Percentiles rank a stretch among this genome's conserved stretches.
phyloP scores from a whole-genome alignment of 2,797 vertebrate genomes.

The Lagodon rhomboides region DNA sequence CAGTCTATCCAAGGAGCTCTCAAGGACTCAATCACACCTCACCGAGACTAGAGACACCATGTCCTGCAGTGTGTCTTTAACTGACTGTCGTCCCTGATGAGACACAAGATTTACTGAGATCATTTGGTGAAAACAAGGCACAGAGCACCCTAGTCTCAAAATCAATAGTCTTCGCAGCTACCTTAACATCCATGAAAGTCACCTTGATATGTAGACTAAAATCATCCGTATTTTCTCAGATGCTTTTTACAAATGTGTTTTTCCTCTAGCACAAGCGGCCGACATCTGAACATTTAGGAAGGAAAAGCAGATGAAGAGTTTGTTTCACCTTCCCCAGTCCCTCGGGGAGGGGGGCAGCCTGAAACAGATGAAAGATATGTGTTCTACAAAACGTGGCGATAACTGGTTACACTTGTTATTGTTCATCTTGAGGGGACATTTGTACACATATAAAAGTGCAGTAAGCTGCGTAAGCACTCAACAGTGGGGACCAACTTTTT shows the following conservation, averaged over 20 bases:
- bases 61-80: conserved; percentile 42
- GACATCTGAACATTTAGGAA: conserved; percentile 15
- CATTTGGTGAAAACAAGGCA: conserved; percentile 48
- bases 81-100: conserved; percentile 32
- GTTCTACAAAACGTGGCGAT: conserved; percentile 26
- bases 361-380: conserved; percentile 51
- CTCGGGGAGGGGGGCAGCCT: conserved; percentile 42
- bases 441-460: conserved; percentile 10
- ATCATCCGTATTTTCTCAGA: conserved; percentile 27
- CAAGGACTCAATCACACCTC: conserved; percentile 57
- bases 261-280: conserved; percentile 6
- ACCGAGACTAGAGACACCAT: conserved; percentile 40
- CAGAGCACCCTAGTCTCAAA: conserved; percentile 26
- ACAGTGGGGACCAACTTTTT: not conserved
- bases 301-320: conserved; percentile 23
- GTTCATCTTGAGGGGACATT: conserved; percentile 26
- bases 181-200: conserved; percentile 25
- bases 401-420: conserved; percentile 31
- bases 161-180: conserved; percentile 49
- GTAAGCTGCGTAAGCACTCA: not conserved
- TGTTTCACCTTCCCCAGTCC: conserved; percentile 35
- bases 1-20: conserved; percentile 52
- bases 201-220: conserved; percentile 39
- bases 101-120: conserved; percentile 65
- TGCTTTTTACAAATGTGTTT: conserved; percentile 13